Evolutionary conservation across 2,888 invertebrate species (phyloP).

Genomic region (Anthophora plumipes): DNA sequence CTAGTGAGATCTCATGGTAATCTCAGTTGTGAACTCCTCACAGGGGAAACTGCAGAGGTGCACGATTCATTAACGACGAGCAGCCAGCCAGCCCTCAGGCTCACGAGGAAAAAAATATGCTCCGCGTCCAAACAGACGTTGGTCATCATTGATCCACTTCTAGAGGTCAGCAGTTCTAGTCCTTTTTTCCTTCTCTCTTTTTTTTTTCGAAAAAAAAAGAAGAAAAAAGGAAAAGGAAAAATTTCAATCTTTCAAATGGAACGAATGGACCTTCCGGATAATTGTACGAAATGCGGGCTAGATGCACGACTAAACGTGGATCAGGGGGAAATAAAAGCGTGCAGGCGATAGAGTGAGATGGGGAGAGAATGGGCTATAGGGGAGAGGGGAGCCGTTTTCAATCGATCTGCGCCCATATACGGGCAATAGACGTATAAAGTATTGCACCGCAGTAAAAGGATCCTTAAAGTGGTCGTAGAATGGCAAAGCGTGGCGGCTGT

Average conservation of each 20-base stretch:
- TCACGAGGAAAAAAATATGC: not conserved
- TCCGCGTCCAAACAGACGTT: not conserved
- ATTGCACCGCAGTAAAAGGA: slow-evolving; percentile 64
- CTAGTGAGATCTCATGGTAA: too few relatives aligned
- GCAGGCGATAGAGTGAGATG: slow-evolving; percentile 33
- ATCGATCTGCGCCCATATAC: slow-evolving; percentile 72
- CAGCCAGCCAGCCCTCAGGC: not conserved
- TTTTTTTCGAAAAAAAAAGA: slow-evolving; percentile 32
- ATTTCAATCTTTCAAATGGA: slow-evolving; percentile 70
- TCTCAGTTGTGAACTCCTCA: too few relatives aligned
- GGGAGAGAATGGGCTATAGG: slow-evolving; percentile 37
- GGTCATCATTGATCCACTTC: slow-evolving; percentile 50
- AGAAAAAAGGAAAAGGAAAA: too few relatives aligned
- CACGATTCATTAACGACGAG: not conserved
- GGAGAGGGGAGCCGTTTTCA: slow-evolving; percentile 60
- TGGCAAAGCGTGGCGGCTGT: slow-evolving; percentile 57
- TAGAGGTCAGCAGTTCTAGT: slow-evolving; percentile 8
- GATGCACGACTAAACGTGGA: slow-evolving; percentile 65
- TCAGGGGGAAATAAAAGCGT: slow-evolving; percentile 47
- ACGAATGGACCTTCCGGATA: slow-evolving; percentile 66
- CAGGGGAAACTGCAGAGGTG: not conserved
- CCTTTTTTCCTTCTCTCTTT: slow-evolving; percentile 56
- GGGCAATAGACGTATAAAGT: slow-evolving; percentile 69
- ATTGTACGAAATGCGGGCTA: slow-evolving; percentile 73
- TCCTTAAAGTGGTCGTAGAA: slow-evolving; percentile 67